A percentile compares a stretch with the other conserved stretches of the same genome.
phyloP scores from a whole-genome alignment of 2,113 vertebrate genomes.

The Microcebus murinus region DNA sequence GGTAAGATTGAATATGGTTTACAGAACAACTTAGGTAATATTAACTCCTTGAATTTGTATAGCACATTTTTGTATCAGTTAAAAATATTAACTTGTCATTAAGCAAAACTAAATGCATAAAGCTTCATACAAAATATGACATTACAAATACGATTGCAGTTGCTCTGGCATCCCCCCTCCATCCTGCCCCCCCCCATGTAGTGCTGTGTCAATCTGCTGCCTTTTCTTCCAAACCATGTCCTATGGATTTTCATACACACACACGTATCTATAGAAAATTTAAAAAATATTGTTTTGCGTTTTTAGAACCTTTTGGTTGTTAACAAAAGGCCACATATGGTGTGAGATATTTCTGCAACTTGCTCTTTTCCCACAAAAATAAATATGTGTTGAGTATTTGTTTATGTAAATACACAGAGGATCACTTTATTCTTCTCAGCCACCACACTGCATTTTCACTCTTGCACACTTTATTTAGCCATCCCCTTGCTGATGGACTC shows the following conservation, averaged over 20 bases:
- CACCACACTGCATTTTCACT: fast-evolving
- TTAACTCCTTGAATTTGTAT: neutral
- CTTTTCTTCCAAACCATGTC: neutral
- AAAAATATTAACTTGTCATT: neutral
- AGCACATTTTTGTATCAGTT: neutral
- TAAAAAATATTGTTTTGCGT: neutral
- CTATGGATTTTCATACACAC: neutral
- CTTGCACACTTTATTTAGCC: neutral
- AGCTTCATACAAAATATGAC: neutral
- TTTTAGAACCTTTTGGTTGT: neutral
- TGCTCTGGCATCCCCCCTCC: neutral
- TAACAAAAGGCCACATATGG: neutral
- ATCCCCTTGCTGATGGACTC: neutral
- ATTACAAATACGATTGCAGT: neutral
- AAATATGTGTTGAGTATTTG: neutral
- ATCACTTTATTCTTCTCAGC: neutral
- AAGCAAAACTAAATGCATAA: neutral
- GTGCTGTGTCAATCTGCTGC: neutral
- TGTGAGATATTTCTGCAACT: neutral
- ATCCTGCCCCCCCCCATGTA: fast-evolving
- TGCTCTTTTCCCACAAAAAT: neutral
- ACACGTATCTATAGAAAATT: neutral
- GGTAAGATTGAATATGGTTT: neutral
- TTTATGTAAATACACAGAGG: fast-evolving
- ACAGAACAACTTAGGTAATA: neutral